A percentile compares a stretch with the other conserved stretches of the same genome.
phyloP scores from a whole-genome alignment of 2,113 vertebrate species.

The Ramphastos sulfuratus region DNA sequence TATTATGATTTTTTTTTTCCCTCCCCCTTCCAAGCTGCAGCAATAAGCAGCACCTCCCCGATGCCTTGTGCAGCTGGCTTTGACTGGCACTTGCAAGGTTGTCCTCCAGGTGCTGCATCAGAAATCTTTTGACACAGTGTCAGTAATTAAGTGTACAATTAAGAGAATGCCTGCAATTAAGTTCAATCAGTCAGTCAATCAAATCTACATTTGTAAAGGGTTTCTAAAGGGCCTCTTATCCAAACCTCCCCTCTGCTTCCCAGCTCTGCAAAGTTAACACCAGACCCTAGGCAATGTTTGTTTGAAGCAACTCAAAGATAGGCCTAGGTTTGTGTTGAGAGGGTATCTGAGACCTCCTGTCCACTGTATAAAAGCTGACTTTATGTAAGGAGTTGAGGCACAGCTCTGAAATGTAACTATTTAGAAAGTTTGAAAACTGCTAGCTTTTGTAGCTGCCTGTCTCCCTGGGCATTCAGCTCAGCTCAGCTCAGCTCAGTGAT shows the following conservation, averaged over 20 bases:
- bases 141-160: slow-evolving; percentile 76
- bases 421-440: not conserved
- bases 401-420: not conserved
- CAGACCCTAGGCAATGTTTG: not conserved
- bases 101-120: slow-evolving; percentile 73
- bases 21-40: slow-evolving; percentile 9
- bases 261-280: not conserved
- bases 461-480: not conserved
- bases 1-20: slow-evolving; percentile 50
- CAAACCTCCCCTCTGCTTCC: slow-evolving; percentile 17
- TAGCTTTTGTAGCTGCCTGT: not conserved
- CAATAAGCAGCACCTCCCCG: not conserved
- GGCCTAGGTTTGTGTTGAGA: not conserved
- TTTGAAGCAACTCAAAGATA: not conserved
- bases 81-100: slow-evolving; percentile 65
- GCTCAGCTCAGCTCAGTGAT: not conserved
- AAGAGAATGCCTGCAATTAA: slow-evolving; percentile 73
- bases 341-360: not conserved
- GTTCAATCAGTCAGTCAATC: slow-evolving; percentile 74
- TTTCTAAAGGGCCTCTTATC: slow-evolving; percentile 61
- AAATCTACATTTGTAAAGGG: slow-evolving; percentile 63
- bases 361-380: not conserved
- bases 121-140: slow-evolving; percentile 75
- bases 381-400: not conserved
- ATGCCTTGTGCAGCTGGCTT: slow-evolving; percentile 53